Base-by-base conservation (phyloP, 2,888 invertebrate genomes). In the Apamea epomidion region DNA sequence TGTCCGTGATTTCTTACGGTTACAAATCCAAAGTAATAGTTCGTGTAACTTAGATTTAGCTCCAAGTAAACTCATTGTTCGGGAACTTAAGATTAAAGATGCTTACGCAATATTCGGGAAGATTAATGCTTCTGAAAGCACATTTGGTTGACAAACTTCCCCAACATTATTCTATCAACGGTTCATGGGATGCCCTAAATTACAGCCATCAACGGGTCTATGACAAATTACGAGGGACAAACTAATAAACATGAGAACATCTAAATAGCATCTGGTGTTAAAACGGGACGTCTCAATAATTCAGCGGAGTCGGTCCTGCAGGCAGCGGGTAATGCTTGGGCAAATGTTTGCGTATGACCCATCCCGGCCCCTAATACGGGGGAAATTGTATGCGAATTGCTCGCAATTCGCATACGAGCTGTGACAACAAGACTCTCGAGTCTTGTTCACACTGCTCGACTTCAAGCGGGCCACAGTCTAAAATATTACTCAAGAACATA, bases 181-280 rank as follows among this genome's bases (percentile, higher is more conserved):
- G 87, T 92, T 76, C 80, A 83, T 86, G 88, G 86, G 80, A 82
- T 78, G 81, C 78, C 64, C 92, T 94, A 93, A 95, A 96, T 95
- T 93, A 94, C 92, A 88, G 91, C 92, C 92, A 95, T 95, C 94
- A 94, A 92, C 93, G 92, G 88, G 90, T 89, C 92, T 92, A 94
- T 96, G 96, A 96, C 95, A 96, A 95, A 96, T 95, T 92, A 91
- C 92, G 85, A 87, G 93, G 92, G 93, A 91, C 92, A 89, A 91
- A 92, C 92, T 94, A 94, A 94, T 93, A 94, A 92, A 92, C 92
- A 91, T 88, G 91, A 91, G 90, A 91, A 91, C 92, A 92, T 92
- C 92, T 93, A 92, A 92, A 93, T 92, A 93, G 93, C 95, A 95
- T 93, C 93, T 94, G 94, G 92, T 92, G 93, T 93, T 92, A 93